Evolutionary conservation across 2,113 vertebrate species (phyloP).

Genomic region (Neogobius melanostomus): DNA sequence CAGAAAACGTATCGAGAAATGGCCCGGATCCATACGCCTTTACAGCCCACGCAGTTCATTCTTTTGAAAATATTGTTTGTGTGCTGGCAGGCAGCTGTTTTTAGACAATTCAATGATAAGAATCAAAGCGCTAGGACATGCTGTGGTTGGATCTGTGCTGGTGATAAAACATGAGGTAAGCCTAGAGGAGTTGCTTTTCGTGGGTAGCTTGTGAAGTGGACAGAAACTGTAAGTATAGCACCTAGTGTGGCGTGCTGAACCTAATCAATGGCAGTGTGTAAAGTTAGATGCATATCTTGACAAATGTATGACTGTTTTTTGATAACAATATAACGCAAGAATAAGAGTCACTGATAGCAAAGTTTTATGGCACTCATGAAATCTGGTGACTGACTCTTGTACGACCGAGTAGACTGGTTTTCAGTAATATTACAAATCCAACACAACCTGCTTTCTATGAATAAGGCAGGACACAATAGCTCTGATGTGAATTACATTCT

Average conservation of each 20-base stretch:
- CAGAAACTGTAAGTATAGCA: not conserved
- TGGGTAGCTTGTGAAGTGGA: not conserved
- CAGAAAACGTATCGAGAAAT: not conserved
- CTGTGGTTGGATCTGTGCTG: not conserved
- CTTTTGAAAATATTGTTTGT: not conserved
- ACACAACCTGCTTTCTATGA: too few species aligned
- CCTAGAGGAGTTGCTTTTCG: not conserved
- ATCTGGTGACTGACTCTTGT: too few species aligned
- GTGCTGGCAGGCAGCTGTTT: not conserved
- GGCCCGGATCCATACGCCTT: not conserved
- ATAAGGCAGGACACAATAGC: too few species aligned
- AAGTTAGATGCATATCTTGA: not conserved
- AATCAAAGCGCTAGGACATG: not conserved
- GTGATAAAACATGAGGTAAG: not conserved
- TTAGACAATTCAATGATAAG: not conserved
- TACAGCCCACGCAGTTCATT: conserved; percentile 1
- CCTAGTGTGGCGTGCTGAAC: not conserved
- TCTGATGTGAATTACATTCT: too few species aligned
- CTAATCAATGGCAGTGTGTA: not conserved
- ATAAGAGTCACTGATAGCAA: too few species aligned
- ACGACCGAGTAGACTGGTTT: too few species aligned
- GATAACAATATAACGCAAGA: not conserved
- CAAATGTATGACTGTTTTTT: not conserved
- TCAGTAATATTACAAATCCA: too few species aligned
- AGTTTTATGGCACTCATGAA: too few species aligned